A percentile compares a stretch with the other conserved stretches of the same genome.
phyloP scores from a whole-genome alignment of 2,113 vertebrate genomes.

The Thalassarche chlororhynchos region DNA sequence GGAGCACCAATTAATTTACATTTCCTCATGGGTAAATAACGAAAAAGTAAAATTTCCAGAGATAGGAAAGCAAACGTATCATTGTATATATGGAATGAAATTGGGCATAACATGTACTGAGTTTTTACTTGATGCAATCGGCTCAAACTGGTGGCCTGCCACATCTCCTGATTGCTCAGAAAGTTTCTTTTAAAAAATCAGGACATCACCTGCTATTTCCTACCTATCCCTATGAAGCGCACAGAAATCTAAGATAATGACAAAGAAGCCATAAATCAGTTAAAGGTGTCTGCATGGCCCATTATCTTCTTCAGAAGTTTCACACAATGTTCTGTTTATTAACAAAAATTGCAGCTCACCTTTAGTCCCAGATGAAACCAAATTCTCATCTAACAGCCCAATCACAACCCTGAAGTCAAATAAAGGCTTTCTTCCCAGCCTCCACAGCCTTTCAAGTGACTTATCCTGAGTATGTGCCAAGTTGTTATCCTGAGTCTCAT shows the following conservation, averaged over 20 bases:
- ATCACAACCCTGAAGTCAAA: neutral
- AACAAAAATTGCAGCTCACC: neutral
- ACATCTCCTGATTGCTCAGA: neutral
- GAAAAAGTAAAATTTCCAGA: neutral
- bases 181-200: neutral
- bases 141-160: neutral
- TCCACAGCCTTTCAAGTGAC: neutral
- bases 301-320: neutral
- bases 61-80: neutral
- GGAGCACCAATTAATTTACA: neutral
- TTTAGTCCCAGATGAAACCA: neutral
- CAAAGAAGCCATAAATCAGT: neutral
- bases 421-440: neutral
- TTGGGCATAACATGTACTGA: neutral
- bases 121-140: neutral
- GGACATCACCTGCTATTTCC: neutral
- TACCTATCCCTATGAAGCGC: neutral
- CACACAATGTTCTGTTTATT: neutral
- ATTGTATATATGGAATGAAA: neutral
- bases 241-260: neutral
- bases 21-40: neutral
- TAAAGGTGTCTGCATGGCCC: neutral
- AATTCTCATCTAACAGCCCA: neutral
- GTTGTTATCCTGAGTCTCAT: neutral
- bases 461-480: neutral